Percentiles rank a stretch among this genome's conserved stretches.
Conservation (phyloP, 2,888 invertebrate genomes). For the Mesorhabditis spiculigera region DNA sequence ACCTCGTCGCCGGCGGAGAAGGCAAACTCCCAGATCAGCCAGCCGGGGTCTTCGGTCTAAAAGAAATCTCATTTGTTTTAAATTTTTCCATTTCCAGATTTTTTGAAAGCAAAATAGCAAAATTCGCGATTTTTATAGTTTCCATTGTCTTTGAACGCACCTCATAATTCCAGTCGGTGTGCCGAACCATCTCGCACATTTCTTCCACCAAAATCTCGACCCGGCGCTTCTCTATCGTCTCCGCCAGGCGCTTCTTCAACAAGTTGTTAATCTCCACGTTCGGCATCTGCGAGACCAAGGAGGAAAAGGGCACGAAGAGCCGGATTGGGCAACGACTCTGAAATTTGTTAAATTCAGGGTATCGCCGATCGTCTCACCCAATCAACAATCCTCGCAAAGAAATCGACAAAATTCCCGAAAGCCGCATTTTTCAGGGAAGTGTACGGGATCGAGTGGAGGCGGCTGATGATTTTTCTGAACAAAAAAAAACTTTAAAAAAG, state of each 20-base stretch:
- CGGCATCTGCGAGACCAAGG: neutral
- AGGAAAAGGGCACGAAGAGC: neutral
- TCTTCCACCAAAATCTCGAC: neutral
- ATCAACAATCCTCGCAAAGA: neutral
- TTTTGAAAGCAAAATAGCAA: no score
- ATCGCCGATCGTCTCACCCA: neutral
- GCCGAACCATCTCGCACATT: neutral
- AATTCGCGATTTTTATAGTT: no score
- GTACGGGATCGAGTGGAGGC: neutral
- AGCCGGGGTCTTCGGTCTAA: neutral
- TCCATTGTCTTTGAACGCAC: no score
- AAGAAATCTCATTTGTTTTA: neutral
- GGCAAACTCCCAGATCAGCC: neutral
- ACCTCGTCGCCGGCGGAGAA: neutral
- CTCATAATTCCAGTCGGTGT: neutral
- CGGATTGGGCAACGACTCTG: neutral
- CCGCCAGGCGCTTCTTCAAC: neutral
- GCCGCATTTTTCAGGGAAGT: neutral
- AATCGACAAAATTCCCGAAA: neutral
- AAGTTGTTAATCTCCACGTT: neutral
- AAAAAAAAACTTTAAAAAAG: no score
- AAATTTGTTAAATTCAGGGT: neutral
- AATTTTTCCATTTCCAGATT: neutral
- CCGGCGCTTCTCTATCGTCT: neutral
- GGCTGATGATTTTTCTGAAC: neutral